phyloP scores from a whole-genome alignment of 92 coral and sea anemone genomes.

The Zoanthus sansibaricus region DNA sequence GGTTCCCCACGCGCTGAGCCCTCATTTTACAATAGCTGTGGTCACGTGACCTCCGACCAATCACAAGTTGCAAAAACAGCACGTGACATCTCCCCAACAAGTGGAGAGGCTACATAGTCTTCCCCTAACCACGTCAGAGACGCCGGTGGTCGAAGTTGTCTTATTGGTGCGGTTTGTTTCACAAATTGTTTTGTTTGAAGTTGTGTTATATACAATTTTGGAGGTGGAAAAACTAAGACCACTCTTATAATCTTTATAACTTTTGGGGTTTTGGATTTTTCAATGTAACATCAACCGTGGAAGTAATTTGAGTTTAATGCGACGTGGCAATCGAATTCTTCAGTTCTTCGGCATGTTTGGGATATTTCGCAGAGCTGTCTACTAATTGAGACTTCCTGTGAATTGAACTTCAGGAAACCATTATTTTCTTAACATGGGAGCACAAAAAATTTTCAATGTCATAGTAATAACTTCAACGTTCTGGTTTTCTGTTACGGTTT shows the following conservation, averaged over 20 bases:
- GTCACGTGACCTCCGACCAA: not conserved
- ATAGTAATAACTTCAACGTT: constrained; percentile 90
- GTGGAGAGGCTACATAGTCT: constrained; percentile 43
- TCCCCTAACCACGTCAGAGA: not conserved
- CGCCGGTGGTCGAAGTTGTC: not conserved
- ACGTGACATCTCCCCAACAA: not conserved
- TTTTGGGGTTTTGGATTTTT: not conserved
- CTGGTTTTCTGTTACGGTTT: constrained; percentile 96
- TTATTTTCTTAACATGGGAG: constrained; percentile 66
- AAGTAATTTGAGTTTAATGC: constrained; percentile 7
- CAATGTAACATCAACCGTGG: not conserved
- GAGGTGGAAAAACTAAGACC: not conserved
- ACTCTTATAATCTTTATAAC: not conserved
- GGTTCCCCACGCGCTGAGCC: too few relatives aligned
- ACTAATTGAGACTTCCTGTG: not conserved
- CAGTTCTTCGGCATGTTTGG: constrained; percentile 35
- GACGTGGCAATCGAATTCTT: constrained; percentile 25
- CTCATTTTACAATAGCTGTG: too few relatives aligned
- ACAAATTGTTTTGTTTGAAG: too few relatives aligned
- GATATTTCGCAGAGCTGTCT: not conserved
- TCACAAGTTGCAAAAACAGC: not conserved
- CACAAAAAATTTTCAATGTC: constrained; percentile 78
- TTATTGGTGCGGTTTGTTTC: not conserved
- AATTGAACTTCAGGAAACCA: constrained; percentile 8
- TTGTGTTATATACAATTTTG: not conserved